Base-by-base conservation (phyloP, 2,888 invertebrate species). In the Agrilus biguttatus region DNA sequence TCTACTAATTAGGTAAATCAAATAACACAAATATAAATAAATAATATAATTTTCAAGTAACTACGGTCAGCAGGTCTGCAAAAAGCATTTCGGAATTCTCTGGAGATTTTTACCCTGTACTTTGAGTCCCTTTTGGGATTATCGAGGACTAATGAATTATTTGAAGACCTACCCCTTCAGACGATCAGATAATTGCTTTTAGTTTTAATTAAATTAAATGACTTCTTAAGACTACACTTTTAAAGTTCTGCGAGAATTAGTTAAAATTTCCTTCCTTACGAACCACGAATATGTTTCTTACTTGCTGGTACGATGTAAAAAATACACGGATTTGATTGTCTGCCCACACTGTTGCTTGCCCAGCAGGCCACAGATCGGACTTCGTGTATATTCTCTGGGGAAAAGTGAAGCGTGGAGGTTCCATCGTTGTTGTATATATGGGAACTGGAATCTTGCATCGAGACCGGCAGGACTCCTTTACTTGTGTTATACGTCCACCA, bases 401-500 rank as follows among this genome's bases (percentile, higher is more conserved):
- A 70, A 57, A 77, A 78, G 49, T 72, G 70, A 49, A 83, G 69
- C 55, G 65, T 61, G 48, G 72, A 71, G 47, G 67, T 59, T 46
- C 70, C 63, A 37, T 69, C 70, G 49, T 65, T 63, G 51, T 68
- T 70, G 55, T 63, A 62, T 63, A 75, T 63, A 65, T 75, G 67
- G 61, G 77, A 67, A 60, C 76, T 77, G 62, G 71, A 67, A 45
- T 86, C 79, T 45, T 85, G 83, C 46, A 81, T 70, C 61, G 71
- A 67, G 44, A 86, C 79, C 45, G 85, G 83, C 45, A 81, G 70
- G 41, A 86, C 84, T 36, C 70, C 71, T 49, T 75, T 75, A 32
- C 83, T 83, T 23, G 81, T 82, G 61, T 87, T 87, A 61, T 83
- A 86, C 10, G 87, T 87, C 88, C 88, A 88, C 52, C 82, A 84